Base-by-base conservation (phyloP, 2,797 vertebrate genomes). In the Euthynnus affinis region DNA sequence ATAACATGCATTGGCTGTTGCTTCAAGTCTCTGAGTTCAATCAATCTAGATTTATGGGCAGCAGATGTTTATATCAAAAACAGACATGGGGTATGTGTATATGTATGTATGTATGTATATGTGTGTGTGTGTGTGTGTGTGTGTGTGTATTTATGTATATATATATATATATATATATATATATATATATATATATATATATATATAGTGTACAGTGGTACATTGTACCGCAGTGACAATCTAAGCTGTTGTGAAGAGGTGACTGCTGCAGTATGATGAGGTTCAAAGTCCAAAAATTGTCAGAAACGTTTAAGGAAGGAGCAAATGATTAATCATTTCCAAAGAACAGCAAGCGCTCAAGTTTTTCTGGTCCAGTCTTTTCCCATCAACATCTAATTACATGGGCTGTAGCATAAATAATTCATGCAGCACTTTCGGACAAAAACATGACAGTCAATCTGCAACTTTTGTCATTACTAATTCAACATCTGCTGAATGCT, bases 361-460 rank as follows among this genome's bases (percentile, higher is more conserved):
- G 75, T 84, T 88, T 78, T 86, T 66, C 71, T 27, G 22, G 64
- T 88, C 68, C 53, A 53, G 78, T 89, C 68, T 78, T 87, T 88
- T 88, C 74, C 72, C 80, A 84, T 91, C 85, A 90, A 70, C 62
- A 70, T 87, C 75, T 81, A 76, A 90, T 93, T 90, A 86, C 72
- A 73, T 64, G 74, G 86, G 84, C 78, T 76, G 68, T 64, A 80
- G 83, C 61, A 94, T 95, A 74, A 94, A 95, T 95, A 91, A 95
- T 95, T 94, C 90, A 94, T 91, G 78, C 58, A 71, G 80, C 80
- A 90, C 90, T 93, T 93, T 83, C 77, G 84, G 89, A 91, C 88
- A 89, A 85, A 93, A 93, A 89, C 84, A 87, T 81, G 75, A 90
- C 89, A 91, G 93, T 91, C 87, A 81, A 84, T 92, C 74, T 86